Conservation (phyloP, 2,888 invertebrate genomes). For the Taenaris catops region DNA sequence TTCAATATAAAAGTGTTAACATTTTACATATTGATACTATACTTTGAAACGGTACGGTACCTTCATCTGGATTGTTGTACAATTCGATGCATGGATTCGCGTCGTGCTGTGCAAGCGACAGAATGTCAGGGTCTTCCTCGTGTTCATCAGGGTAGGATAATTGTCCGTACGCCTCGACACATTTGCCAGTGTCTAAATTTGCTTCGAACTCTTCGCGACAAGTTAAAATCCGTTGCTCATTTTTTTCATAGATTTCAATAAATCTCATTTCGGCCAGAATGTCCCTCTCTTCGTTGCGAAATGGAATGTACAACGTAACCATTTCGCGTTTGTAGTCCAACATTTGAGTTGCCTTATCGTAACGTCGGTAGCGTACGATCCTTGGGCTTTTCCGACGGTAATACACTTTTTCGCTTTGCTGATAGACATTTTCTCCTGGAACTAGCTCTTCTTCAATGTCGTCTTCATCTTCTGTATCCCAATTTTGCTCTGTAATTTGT, state of each 20-base stretch:
- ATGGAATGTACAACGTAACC: conserved; percentile 33
- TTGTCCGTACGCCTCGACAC: conserved; percentile 14
- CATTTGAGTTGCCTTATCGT: conserved; percentile 30
- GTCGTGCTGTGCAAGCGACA: conserved; percentile 11
- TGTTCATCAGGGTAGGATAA: conserved; percentile 14
- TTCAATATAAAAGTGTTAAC: no score
- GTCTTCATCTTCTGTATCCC: conserved; percentile 21
- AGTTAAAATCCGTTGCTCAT: conserved; percentile 30
- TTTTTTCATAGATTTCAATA: conserved; percentile 30
- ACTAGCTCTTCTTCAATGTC: conserved; percentile 19
- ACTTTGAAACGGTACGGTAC: conserved; percentile 10
- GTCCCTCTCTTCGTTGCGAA: conserved; percentile 34
- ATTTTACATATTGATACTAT: conserved; percentile 6
- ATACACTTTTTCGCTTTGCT: conserved; percentile 10
- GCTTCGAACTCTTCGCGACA: conserved; percentile 12
- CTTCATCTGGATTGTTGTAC: conserved; percentile 14
- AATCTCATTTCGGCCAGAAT: conserved; percentile 33
- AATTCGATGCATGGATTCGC: conserved; percentile 12
- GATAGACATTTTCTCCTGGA: conserved; percentile 28
- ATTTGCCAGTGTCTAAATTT: conserved; percentile 16
- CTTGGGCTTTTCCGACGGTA: conserved; percentile 13
- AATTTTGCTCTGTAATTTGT: conserved; percentile 15
- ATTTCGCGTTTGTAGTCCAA: conserved; percentile 35
- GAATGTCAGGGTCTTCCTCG: conserved; percentile 15
- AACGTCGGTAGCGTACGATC: conserved; percentile 31